These are phyloP conservation scores for Clitarchus hookeri DNA, from an alignment of 2,888 invertebrate species.

Conservation along the genomic window DNA sequence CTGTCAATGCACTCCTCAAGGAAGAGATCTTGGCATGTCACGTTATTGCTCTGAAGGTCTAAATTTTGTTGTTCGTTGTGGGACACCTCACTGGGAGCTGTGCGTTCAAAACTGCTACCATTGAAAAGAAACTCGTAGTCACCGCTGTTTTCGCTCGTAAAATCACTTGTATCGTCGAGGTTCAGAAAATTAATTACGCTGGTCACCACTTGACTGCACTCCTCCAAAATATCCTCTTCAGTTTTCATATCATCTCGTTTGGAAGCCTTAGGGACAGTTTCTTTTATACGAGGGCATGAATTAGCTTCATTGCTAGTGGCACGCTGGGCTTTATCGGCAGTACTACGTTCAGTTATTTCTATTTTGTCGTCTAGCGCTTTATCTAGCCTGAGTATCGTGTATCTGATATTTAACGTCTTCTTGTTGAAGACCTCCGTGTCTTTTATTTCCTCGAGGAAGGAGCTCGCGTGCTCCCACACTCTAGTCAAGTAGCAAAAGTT, in stretches of 20 bases:
- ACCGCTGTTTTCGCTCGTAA: not conserved
- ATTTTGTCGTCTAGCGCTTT: not conserved
- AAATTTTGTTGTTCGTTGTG: not conserved
- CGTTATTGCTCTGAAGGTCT: not conserved
- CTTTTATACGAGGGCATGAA: not conserved
- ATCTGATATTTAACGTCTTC: not conserved
- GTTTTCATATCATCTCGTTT: not conserved
- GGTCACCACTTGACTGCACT: not conserved
- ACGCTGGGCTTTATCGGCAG: not conserved
- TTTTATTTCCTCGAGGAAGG: not conserved
- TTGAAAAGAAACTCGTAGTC: not conserved
- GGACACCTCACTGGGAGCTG: not conserved
- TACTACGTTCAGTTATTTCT: not conserved
- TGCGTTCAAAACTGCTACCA: not conserved
- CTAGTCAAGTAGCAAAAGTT: not conserved
- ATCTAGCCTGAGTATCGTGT: not conserved
- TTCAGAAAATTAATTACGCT: not conserved
- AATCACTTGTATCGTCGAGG: not conserved
- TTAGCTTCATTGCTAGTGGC: not conserved
- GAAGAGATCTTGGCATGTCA: not conserved
- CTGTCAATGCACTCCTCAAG: not conserved
- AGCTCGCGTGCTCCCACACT: not conserved
- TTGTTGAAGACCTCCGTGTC: not conserved
- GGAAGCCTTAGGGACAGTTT: not conserved
- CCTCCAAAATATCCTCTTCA: constrained; percentile 7